These are phyloP conservation scores for Anticlea derivata DNA, from an alignment of 2,888 invertebrate species.

Conservation along the genomic window DNA sequence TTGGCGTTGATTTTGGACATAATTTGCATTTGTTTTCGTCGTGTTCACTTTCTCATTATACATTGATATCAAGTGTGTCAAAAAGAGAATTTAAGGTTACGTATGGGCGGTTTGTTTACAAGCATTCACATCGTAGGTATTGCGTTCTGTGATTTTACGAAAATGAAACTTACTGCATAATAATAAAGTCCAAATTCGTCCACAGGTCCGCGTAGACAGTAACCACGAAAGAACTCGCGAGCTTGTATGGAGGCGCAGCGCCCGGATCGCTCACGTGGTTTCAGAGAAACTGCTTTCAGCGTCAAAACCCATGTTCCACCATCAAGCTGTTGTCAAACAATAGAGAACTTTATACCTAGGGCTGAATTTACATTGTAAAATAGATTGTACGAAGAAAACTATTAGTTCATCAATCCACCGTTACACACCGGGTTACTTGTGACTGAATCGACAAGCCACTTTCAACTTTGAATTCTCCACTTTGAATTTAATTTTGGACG, in stretches of 20 bases:
- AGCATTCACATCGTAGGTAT: no score
- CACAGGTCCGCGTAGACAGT: constrained; percentile 92
- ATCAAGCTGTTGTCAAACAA: constrained; percentile 54
- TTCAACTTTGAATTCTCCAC: not conserved
- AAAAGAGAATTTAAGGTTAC: no score
- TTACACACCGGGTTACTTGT: no score
- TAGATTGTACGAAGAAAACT: not conserved
- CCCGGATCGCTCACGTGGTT: constrained; percentile 92
- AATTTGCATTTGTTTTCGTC: no score
- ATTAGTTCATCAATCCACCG: no score
- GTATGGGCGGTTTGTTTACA: no score
- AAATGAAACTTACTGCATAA: constrained; percentile 1
- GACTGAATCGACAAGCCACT: no score
- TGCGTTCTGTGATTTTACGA: no score
- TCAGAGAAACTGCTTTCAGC: constrained; percentile 88
- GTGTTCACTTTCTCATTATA: no score
- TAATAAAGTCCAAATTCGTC: constrained; percentile 25
- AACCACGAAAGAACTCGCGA: constrained; percentile 93
- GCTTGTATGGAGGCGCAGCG: constrained; percentile 92
- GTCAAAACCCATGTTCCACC: constrained; percentile 75
- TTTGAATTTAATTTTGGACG: not conserved
- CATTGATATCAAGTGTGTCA: no score
- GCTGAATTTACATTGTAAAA: constrained; percentile 8
- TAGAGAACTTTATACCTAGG: constrained; percentile 34
- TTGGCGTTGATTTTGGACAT: no score